Evolutionary conservation across 2,888 invertebrate genomes (phyloP).

Genomic region (Pollenia amentaria): DNA sequence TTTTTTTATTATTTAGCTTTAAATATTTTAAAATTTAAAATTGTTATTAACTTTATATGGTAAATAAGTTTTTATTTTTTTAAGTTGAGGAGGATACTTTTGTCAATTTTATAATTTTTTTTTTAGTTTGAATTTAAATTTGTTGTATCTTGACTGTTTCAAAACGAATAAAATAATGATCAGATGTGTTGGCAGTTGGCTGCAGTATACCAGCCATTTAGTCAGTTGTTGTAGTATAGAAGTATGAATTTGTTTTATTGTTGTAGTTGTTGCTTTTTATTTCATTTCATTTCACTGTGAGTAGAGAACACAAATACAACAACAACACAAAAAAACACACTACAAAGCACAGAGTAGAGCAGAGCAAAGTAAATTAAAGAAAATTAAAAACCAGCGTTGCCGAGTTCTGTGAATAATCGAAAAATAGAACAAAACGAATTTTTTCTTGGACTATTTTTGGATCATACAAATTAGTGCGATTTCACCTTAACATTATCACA

Average conservation of each 20-base stretch:
- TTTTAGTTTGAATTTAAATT: conserved; percentile 26
- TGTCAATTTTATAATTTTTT: conserved; percentile 32
- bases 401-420: too few species aligned
- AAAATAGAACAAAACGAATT: too few species aligned
- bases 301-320: not conserved
- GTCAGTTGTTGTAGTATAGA: conserved; percentile 28
- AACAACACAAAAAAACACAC: not conserved
- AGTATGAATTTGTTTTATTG: conserved; percentile 21
- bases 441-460: too few species aligned
- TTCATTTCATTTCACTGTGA: conserved; percentile 27
- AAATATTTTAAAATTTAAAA: not conserved
- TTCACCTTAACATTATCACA: too few species aligned
- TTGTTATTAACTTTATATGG: not conserved
- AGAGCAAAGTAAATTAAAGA: conserved; percentile 1
- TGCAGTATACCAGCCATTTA: conserved; percentile 64
- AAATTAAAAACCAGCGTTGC: too few species aligned
- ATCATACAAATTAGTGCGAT: too few species aligned
- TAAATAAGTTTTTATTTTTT: conserved; percentile 18
- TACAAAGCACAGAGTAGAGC: not conserved
- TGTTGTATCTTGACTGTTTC: conserved; percentile 69
- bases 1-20: not conserved
- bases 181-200: conserved; percentile 66
- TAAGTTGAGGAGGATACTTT: conserved; percentile 30
- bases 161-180: conserved; percentile 72
- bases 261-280: conserved; percentile 38